phyloP scores from a whole-genome alignment of 2,888 invertebrate species.

The Hofmannophila pseudospretella region DNA sequence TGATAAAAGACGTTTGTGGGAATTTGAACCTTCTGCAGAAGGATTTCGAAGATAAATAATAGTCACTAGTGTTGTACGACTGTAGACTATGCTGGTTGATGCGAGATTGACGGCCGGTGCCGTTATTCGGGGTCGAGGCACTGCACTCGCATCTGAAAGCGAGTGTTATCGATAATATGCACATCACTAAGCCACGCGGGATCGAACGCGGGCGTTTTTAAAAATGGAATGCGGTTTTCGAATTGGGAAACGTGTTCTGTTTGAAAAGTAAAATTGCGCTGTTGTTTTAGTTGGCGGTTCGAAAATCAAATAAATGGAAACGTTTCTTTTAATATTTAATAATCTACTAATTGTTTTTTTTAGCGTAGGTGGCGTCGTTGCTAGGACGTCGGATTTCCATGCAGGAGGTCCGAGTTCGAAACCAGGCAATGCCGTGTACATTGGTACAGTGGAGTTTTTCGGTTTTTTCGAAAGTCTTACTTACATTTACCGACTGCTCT shows the following conservation, averaged over 20 bases:
- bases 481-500: too few species aligned
- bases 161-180: constrained; percentile 49
- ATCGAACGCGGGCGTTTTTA: constrained; percentile 38
- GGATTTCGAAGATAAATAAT: constrained; percentile 34
- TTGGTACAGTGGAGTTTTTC: too few species aligned
- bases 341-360: too few species aligned
- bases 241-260: constrained; percentile 54
- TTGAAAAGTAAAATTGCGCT: constrained; percentile 35
- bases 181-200: constrained; percentile 49
- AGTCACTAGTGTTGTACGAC: constrained; percentile 31
- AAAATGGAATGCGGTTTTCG: constrained; percentile 62
- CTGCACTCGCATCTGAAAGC: constrained; percentile 45
- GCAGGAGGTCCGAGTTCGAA: too few species aligned
- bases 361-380: too few species aligned
- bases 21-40: constrained; percentile 27
- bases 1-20: constrained; percentile 18
- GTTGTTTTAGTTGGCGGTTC: background rate
- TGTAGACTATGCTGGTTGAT: constrained; percentile 48
- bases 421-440: too few species aligned
- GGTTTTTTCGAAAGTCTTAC: too few species aligned
- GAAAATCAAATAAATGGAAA: background rate
- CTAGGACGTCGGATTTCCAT: too few species aligned
- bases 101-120: constrained; percentile 58
- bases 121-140: constrained; percentile 51
- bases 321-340: background rate